Percentiles rank a stretch among this genome's conserved stretches.
These are phyloP conservation scores for Argyresthia albistria DNA, from an alignment of 2,888 invertebrate species.

Conservation along the genomic window DNA sequence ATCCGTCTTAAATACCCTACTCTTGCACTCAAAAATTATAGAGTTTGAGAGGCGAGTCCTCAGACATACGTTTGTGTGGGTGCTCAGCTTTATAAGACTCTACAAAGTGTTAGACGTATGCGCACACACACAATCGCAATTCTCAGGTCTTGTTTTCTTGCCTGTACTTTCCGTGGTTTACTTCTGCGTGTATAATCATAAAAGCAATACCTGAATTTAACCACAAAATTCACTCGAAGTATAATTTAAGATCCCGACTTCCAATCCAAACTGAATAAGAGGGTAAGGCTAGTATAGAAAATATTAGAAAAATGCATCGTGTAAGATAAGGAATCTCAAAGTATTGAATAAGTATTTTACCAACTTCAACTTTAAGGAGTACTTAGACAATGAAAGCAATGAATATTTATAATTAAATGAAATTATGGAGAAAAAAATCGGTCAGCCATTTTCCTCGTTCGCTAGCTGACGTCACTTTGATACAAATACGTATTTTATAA, in stretches of 20 bases:
- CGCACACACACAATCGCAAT: too few relatives aligned
- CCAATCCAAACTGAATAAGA: slow-evolving; percentile 35
- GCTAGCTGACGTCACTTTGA: slow-evolving; percentile 66
- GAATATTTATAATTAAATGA: slow-evolving; percentile 57
- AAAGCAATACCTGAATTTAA: background rate
- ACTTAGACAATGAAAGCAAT: slow-evolving; percentile 64
- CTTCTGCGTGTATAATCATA: background rate
- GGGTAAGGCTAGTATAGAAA: slow-evolving; percentile 55
- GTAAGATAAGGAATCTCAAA: slow-evolving; percentile 39
- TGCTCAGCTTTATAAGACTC: too few relatives aligned
- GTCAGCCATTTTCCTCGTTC: slow-evolving; percentile 60
- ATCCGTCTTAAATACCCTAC: background rate
- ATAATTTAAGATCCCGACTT: slow-evolving; percentile 35
- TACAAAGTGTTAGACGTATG: too few relatives aligned
- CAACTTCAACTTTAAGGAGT: slow-evolving; percentile 57
- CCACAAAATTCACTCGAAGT: background rate
- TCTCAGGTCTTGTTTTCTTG: too few relatives aligned
- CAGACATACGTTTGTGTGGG: too few relatives aligned
- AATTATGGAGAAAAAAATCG: slow-evolving; percentile 35
- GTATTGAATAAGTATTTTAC: slow-evolving; percentile 71
- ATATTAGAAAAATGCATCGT: slow-evolving; percentile 65
- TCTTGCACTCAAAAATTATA: too few relatives aligned
- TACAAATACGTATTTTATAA: slow-evolving; percentile 70
- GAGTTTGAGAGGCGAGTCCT: too few relatives aligned
- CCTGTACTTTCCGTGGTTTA: background rate